Percentiles rank a stretch among this genome's conserved stretches.
phyloP scores from a whole-genome alignment of 2,113 vertebrate genomes.

The Ancistrus triradiatus region DNA sequence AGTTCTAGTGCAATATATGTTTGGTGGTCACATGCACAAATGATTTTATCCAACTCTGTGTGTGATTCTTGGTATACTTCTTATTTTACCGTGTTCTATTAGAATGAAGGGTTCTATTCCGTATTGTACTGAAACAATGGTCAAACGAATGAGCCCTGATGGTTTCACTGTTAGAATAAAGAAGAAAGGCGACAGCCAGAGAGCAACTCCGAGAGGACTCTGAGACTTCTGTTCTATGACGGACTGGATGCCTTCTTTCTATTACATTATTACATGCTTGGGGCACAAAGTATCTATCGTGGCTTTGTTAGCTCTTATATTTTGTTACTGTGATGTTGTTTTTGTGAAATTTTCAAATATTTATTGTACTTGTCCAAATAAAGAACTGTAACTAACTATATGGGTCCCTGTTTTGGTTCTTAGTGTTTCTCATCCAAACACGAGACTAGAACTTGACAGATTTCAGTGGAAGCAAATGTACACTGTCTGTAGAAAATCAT shows the following conservation, averaged over 20 bases:
- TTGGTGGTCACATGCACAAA: conserved; percentile 12
- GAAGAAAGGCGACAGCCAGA: conserved; percentile 25
- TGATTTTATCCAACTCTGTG: conserved; percentile 1
- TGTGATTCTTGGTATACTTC: neutral
- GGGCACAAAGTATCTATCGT: conserved; percentile 40
- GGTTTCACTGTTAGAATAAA: conserved; percentile 21
- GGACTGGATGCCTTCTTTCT: conserved; percentile 51
- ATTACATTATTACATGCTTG: conserved; percentile 40
- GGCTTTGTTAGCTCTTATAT: conserved; percentile 32
- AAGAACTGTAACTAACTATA: conserved; percentile 53
- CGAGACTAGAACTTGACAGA: too few species aligned
- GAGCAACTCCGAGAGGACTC: conserved; percentile 38
- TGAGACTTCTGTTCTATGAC: conserved; percentile 65
- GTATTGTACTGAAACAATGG: neutral
- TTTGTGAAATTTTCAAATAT: conserved; percentile 52
- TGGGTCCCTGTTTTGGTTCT: conserved; percentile 9
- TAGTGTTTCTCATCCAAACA: neutral
- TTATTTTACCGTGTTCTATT: neutral
- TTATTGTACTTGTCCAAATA: conserved; percentile 62
- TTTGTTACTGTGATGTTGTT: conserved; percentile 39
- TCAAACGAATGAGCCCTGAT: conserved; percentile 21
- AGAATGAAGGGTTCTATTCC: conserved; percentile 31
- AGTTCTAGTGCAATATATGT: conserved; percentile 18
- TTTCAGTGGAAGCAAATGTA: too few species aligned
- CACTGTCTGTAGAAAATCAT: too few species aligned